Percentiles rank a stretch among this genome's conserved stretches.
These are phyloP conservation scores for Semicossyphus pulcher DNA, from an alignment of 2,113 vertebrate species.

Conservation along the genomic window DNA sequence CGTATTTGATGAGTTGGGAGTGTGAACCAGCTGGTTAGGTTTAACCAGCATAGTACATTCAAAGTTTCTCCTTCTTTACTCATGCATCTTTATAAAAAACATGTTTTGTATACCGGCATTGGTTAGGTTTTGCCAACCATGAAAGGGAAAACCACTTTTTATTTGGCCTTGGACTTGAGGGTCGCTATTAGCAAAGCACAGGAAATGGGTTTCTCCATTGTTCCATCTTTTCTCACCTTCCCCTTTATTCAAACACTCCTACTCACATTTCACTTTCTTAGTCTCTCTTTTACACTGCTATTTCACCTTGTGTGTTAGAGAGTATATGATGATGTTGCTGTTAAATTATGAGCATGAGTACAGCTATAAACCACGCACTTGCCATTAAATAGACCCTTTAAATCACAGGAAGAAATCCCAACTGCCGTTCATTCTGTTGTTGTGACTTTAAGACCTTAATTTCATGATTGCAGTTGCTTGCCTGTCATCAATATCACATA, in stretches of 20 bases:
- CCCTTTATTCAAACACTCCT: neutral
- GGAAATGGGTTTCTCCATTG: neutral
- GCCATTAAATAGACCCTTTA: slow-evolving; percentile 54
- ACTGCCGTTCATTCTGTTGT: slow-evolving; percentile 57
- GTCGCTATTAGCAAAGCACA: too few species aligned
- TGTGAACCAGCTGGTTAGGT: too few species aligned
- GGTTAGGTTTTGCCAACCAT: too few species aligned
- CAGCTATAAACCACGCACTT: slow-evolving; percentile 61
- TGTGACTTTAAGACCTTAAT: slow-evolving; percentile 56
- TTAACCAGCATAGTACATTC: too few species aligned
- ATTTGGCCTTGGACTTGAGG: too few species aligned
- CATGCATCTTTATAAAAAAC: too few species aligned
- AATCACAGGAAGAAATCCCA: slow-evolving; percentile 66
- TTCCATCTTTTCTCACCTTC: neutral
- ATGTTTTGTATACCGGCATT: too few species aligned
- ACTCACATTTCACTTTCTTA: slow-evolving; percentile 3
- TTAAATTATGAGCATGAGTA: slow-evolving; percentile 61
- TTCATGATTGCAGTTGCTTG: slow-evolving; percentile 65
- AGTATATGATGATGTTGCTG: slow-evolving; percentile 51
- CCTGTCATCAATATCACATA: slow-evolving; percentile 70
- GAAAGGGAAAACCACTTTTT: too few species aligned
- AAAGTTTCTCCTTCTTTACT: too few species aligned
- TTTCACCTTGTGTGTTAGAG: slow-evolving; percentile 57
- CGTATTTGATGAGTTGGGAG: too few species aligned
- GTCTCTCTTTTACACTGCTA: slow-evolving; percentile 15